Base-by-base conservation (phyloP, 2,113 vertebrate genomes). In the Poecile atricapillus region DNA sequence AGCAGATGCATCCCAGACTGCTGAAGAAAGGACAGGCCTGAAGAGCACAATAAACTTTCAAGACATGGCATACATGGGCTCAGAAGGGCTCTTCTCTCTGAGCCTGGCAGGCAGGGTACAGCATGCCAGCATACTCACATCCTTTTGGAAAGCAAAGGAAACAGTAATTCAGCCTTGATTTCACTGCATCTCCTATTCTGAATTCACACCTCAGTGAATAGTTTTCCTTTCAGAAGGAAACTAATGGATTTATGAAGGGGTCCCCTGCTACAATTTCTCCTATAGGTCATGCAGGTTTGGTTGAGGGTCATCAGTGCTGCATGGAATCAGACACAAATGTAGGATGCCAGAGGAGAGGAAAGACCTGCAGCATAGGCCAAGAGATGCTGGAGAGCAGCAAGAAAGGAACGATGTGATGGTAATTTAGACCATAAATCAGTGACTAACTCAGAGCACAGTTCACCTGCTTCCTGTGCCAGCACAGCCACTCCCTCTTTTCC, bases 21-120 rank as follows among this genome's bases (percentile, higher is more conserved):
- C 39, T 53, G 83, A 81, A 84, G 67, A 89, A 89, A 92, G 70
- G 49, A 86, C 77, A 76, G 80, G 77, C 52, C 91, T 86, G 91
- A 78, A 73, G 63, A 94, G 75, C 33, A 7, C 83, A 82, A 65
- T 79, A 89, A 87, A 73, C 28, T 87, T 95, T 31, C 39, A 44
- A n/a, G 81, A 25, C 5, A 1, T 13, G 27, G 11, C 59, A 76
- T 28, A 35, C 69, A 13, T 0, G 2, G 58, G 49, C 65, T 85
- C 73, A 71, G 78, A 90, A 67, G 63, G 35, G 62, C 56, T 90
- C 31, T 46, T 37, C 58, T 39, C 77, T 69, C 55, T 30, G 52
- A 78, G 69, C 49, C 56, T 62, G 70, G 50, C 65, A 55, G 70
- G 64, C 41, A 65, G 78, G 23, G 47, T 23, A 39, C 39, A 59